phyloP scores from a whole-genome alignment of 2,888 invertebrate species.

The Campoplex nolae region DNA sequence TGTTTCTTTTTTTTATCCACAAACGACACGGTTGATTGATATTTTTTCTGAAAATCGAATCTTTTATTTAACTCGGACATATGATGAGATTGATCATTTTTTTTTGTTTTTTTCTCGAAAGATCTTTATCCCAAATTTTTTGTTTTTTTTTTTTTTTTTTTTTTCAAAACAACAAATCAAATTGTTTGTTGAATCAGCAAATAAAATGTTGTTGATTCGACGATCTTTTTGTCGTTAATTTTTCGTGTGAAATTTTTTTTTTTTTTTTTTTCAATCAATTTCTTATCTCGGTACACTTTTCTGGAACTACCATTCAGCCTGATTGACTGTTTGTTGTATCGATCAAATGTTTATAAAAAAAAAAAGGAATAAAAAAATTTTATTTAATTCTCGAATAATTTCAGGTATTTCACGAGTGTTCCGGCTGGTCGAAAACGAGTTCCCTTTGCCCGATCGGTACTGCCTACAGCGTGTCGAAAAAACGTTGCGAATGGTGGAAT shows the following conservation, averaged over 20 bases:
- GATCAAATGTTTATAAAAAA: background rate
- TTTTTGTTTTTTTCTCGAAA: no score
- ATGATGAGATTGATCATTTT: no score
- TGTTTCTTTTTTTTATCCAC: background rate
- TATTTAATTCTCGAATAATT: background rate
- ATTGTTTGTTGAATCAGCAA: no score
- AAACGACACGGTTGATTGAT: background rate
- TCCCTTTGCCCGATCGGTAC: slow-evolving; percentile 94
- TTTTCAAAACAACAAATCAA: no score
- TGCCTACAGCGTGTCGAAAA: slow-evolving; percentile 92
- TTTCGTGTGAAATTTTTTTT: background rate
- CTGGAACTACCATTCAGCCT: background rate
- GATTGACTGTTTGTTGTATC: background rate
- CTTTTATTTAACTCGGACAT: background rate
- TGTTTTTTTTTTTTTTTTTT: no score
- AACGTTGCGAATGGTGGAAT: slow-evolving; percentile 96
- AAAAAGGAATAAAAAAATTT: background rate
- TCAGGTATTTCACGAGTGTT: slow-evolving; percentile 94
- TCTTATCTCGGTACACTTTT: background rate
- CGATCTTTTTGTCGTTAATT: no score
- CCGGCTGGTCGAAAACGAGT: slow-evolving; percentile 92
- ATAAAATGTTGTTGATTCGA: no score
- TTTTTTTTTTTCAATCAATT: background rate
- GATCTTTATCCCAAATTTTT: no score
- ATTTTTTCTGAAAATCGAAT: background rate